phyloP scores from a whole-genome alignment of 2,888 invertebrate genomes.

The Aromia moschata region DNA sequence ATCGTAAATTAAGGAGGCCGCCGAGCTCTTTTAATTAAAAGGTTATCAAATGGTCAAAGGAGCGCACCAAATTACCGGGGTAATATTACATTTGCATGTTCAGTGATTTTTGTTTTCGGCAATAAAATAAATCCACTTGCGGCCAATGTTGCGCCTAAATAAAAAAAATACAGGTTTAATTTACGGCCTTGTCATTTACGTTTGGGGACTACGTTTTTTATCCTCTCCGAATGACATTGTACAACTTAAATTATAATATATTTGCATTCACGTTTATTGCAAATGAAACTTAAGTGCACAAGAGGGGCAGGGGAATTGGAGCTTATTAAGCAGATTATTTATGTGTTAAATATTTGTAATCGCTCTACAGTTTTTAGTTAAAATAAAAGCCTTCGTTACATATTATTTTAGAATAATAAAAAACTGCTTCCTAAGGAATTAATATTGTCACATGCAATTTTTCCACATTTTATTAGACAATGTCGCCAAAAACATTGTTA shows the following conservation, averaged over 20 bases:
- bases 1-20: conserved; percentile 21
- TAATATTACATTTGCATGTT: conserved; percentile 23
- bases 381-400: too few species aligned
- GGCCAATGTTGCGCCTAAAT: conserved; percentile 3
- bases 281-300: too few species aligned
- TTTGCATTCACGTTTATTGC: not conserved
- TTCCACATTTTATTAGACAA: too few species aligned
- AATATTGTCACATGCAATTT: too few species aligned
- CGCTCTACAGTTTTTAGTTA: too few species aligned
- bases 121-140: conserved; percentile 17
- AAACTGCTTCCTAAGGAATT: too few species aligned
- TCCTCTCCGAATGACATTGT: conserved; percentile 10
- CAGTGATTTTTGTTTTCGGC: conserved; percentile 12
- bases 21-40: conserved; percentile 23
- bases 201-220: conserved; percentile 19
- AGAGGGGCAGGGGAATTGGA: too few species aligned
- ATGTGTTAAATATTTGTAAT: too few species aligned
- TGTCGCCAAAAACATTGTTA: too few species aligned
- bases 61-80: conserved; percentile 5
- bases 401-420: too few species aligned
- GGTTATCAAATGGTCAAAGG: conserved; percentile 8
- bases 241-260: not conserved
- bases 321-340: too few species aligned
- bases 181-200: conserved; percentile 19
- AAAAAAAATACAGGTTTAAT: conserved; percentile 25